These are phyloP conservation scores for Gerris lacustris DNA, from an alignment of 2,888 invertebrate genomes.

Conservation along the genomic window DNA sequence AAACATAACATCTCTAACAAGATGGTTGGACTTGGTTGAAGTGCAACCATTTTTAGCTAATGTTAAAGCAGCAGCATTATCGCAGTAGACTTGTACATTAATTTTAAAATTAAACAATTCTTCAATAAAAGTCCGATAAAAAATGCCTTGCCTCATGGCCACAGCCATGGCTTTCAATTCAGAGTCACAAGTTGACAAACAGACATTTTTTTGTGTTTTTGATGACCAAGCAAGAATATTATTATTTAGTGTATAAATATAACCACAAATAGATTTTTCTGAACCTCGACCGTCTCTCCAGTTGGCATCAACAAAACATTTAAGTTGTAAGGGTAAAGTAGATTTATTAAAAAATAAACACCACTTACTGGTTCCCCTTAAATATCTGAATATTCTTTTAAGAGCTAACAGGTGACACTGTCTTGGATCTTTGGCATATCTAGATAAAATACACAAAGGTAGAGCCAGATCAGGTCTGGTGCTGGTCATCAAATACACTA, in stretches of 20 bases:
- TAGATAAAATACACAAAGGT: not conserved
- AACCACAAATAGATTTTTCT: not conserved
- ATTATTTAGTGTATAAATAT: not conserved
- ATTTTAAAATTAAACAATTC: not conserved
- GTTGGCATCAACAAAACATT: not conserved
- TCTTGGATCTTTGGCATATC: not conserved
- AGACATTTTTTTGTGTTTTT: not conserved
- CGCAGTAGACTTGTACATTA: not conserved
- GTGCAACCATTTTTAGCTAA: not conserved
- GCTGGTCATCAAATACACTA: not conserved
- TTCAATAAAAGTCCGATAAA: not conserved
- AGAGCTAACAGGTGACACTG: not conserved
- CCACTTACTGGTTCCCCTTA: not conserved
- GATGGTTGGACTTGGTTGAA: not conserved
- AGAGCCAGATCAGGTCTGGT: not conserved
- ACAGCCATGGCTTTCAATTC: not conserved
- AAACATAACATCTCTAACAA: not conserved
- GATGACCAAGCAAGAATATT: not conserved
- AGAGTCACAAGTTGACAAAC: not conserved
- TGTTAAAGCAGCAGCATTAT: not conserved
- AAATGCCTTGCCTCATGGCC: not conserved
- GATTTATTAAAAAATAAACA: too few species aligned
- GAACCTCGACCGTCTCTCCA: not conserved
- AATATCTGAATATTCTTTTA: not conserved
- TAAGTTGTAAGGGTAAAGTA: not conserved